These are phyloP conservation scores for Vanacampus margaritifer DNA, from an alignment of 2,113 vertebrate genomes.

Conservation along the genomic window DNA sequence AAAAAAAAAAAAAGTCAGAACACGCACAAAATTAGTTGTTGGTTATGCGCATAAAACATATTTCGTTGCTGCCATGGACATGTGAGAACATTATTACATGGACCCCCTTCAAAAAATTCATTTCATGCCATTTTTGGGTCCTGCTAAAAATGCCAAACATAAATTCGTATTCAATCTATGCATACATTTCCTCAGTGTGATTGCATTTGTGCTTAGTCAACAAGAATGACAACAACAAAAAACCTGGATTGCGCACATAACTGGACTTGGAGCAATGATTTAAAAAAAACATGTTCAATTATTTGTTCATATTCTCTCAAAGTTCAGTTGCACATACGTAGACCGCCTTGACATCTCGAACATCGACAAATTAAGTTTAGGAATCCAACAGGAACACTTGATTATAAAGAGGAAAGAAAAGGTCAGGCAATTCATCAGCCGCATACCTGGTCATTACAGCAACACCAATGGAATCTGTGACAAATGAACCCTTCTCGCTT, in stretches of 20 bases:
- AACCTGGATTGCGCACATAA: background rate
- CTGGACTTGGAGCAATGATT: background rate
- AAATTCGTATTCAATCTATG: no score
- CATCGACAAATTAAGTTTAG: constrained; percentile 43
- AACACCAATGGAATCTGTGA: constrained; percentile 59
- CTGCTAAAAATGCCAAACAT: no score
- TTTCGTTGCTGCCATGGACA: no score
- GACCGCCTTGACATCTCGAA: constrained; percentile 18
- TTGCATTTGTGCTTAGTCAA: constrained; percentile 42
- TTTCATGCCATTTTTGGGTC: no score
- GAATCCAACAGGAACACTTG: constrained; percentile 51
- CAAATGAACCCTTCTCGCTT: constrained; percentile 66
- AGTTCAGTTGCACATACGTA: background rate
- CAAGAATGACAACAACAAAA: constrained; percentile 34
- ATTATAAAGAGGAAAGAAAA: constrained; percentile 57
- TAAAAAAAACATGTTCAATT: background rate
- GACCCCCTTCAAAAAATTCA: no score
- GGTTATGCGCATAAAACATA: no score
- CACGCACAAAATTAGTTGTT: no score
- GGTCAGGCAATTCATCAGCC: constrained; percentile 63
- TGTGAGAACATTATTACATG: no score
- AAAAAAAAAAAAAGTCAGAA: no score
- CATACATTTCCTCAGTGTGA: constrained; percentile 14
- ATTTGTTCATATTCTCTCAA: background rate
- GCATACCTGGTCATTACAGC: constrained; percentile 65